phyloP scores from a whole-genome alignment of 2,888 invertebrate genomes.

The Nymphalis c-album region DNA sequence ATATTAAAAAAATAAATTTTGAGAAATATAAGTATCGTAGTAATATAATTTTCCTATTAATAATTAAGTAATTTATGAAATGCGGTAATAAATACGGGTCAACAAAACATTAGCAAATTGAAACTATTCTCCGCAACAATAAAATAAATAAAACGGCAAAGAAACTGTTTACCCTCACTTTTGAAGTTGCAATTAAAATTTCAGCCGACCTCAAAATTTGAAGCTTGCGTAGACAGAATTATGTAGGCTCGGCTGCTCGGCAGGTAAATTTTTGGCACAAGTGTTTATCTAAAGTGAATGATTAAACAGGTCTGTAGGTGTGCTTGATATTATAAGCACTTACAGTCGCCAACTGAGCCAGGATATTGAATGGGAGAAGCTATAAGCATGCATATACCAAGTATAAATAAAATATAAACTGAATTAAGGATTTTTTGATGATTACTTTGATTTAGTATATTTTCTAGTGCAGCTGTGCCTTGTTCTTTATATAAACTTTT shows the following conservation, averaged over 20 bases:
- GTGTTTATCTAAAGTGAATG: slow-evolving; percentile 27
- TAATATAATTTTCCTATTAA: neutral
- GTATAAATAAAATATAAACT: no score
- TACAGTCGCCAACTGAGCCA: slow-evolving; percentile 26
- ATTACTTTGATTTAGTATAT: no score
- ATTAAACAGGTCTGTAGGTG: slow-evolving; percentile 25
- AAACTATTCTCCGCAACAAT: slow-evolving; percentile 1
- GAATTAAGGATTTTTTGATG: no score
- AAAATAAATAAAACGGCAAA: slow-evolving; percentile 1
- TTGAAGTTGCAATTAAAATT: slow-evolving; percentile 8
- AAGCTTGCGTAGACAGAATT: slow-evolving; percentile 7
- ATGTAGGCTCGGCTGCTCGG: slow-evolving; percentile 1
- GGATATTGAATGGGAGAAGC: slow-evolving; percentile 2
- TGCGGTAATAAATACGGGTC: neutral
- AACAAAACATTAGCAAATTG: neutral
- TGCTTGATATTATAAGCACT: slow-evolving; percentile 22
- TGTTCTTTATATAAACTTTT: no score
- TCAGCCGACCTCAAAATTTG: slow-evolving; percentile 4
- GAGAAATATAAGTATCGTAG: no score
- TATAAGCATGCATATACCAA: no score
- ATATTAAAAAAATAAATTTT: no score
- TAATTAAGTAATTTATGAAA: neutral
- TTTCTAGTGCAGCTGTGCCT: no score
- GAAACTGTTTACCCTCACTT: slow-evolving; percentile 2
- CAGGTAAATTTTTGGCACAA: slow-evolving; percentile 18